Evolutionary conservation across 2,797 vertebrate species (phyloP), one percentile per base, ranked within the genome.

Genomic region (Oryzias dopingdopingensis): DNA sequence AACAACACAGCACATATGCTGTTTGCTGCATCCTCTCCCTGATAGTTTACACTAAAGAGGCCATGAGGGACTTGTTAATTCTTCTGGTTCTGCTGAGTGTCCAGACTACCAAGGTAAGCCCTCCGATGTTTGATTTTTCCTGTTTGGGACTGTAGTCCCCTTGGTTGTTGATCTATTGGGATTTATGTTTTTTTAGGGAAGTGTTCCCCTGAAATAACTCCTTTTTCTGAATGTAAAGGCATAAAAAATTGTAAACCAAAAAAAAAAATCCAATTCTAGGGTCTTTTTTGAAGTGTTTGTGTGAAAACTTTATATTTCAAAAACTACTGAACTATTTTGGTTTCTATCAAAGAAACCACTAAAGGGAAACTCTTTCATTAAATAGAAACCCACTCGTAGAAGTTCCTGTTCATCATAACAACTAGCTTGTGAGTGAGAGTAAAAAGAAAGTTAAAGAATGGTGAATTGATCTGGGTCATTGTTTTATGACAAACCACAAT

Each of bases 61-160:
- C 60, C 7, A 88, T 88, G 88, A 83, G 71, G 82, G 69, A 72
- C 44, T 24, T 61, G 15, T 22, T 80, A 44, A 2, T 73, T 4
- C 74, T 85, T 12, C 54, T 88, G 65, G 13, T 83, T 62, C 70
- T 87, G 58, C 52, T 87, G 57, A 58, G 12, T 24, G 26, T 42
- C 59, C 46, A 20, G 40, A 43, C 45, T 10, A 10, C 14, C 2
- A 49, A 79, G 86, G 86, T 90, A 77, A 16, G 82, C 24, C 65
- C 20, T 24, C 54, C 37, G 62, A 20, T 59, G 40, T 17, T 53
- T 43, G 42, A 14, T 32, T 43, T 26, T 24, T 43, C 6, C 22
- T 22, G 8, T 20, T 18, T n/a, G 4, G 5, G 26, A 26, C n/a
- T 29, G 14, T 18, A 45, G 37, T 17, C 40, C 7, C 23, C 32